Evolutionary conservation across 2,888 invertebrate species (phyloP).

Genomic region (Adela reaumurella): DNA sequence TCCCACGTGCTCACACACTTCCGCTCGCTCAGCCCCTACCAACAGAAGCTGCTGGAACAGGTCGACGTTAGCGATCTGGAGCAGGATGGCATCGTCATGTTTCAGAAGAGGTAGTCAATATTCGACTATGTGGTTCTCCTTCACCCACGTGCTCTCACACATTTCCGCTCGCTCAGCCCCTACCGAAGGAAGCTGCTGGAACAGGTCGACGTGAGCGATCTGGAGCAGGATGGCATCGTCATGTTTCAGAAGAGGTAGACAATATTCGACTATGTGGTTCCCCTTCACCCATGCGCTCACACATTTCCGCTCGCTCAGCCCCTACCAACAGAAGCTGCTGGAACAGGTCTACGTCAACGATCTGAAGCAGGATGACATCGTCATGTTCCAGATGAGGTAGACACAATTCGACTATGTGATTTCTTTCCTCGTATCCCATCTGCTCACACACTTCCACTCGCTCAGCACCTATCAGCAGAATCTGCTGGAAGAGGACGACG

Average conservation of each 20-base stretch:
- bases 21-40: slow-evolving; percentile 60
- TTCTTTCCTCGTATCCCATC: background rate
- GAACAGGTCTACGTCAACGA: slow-evolving; percentile 75
- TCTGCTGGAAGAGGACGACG: slow-evolving; percentile 65
- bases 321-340: slow-evolving; percentile 43
- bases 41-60: slow-evolving; percentile 58
- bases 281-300: background rate
- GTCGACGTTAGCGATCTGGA: slow-evolving; percentile 81
- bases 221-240: slow-evolving; percentile 72
- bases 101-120: slow-evolving; percentile 82
- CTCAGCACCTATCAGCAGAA: slow-evolving; percentile 22
- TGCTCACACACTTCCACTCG: background rate
- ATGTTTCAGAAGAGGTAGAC: slow-evolving; percentile 82
- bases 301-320: too few species aligned
- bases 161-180: too few species aligned
- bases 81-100: slow-evolving; percentile 71
- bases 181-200: slow-evolving; percentile 48
- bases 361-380: slow-evolving; percentile 69
- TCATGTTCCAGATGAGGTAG: slow-evolving; percentile 81
- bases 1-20: slow-evolving; percentile 75
- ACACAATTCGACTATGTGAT: too few species aligned
- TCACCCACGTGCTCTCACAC: background rate
- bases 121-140: slow-evolving; percentile 15
- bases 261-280: too few species aligned
- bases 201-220: slow-evolving; percentile 74